phyloP scores from a whole-genome alignment of 2,888 invertebrate species.

The Acronicta aceris region DNA sequence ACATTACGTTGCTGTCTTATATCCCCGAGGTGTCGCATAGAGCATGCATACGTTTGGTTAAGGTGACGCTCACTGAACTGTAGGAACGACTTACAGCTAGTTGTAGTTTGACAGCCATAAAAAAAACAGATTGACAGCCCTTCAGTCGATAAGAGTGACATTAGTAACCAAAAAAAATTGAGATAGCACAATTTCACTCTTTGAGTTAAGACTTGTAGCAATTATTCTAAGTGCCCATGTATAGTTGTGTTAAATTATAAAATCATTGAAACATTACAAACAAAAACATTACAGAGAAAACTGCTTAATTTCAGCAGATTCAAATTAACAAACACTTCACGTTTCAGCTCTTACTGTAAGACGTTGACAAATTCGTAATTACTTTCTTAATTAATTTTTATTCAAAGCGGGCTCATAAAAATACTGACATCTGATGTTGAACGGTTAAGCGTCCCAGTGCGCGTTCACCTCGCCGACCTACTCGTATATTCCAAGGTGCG shows the following conservation, averaged over 20 bases:
- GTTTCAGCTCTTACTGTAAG: slow-evolving; percentile 1
- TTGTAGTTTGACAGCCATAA: background rate
- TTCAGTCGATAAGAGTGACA: no score
- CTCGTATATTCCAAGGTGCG: slow-evolving; percentile 64
- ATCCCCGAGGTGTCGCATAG: slow-evolving; percentile 39
- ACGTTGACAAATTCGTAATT: slow-evolving; percentile 1
- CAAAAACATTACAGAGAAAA: background rate
- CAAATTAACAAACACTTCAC: slow-evolving; percentile 2
- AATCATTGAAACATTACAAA: background rate
- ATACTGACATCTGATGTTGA: slow-evolving; percentile 11
- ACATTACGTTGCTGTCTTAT: slow-evolving; percentile 52
- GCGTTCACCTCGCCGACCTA: slow-evolving; percentile 40
- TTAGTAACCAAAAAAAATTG: background rate
- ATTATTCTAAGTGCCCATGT: no score
- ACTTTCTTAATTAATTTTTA: slow-evolving; percentile 1
- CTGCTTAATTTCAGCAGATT: background rate
- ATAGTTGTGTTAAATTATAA: background rate
- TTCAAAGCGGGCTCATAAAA: background rate
- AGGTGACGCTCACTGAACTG: slow-evolving; percentile 27
- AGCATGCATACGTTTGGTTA: slow-evolving; percentile 49
- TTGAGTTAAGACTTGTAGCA: no score
- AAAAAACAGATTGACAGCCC: no score
- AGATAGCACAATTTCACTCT: no score
- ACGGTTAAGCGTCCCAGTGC: slow-evolving; percentile 15
- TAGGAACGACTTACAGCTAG: slow-evolving; percentile 17